phyloP scores from a whole-genome alignment of 2,888 invertebrate species.

The Cremastobaeus sp. region DNA sequence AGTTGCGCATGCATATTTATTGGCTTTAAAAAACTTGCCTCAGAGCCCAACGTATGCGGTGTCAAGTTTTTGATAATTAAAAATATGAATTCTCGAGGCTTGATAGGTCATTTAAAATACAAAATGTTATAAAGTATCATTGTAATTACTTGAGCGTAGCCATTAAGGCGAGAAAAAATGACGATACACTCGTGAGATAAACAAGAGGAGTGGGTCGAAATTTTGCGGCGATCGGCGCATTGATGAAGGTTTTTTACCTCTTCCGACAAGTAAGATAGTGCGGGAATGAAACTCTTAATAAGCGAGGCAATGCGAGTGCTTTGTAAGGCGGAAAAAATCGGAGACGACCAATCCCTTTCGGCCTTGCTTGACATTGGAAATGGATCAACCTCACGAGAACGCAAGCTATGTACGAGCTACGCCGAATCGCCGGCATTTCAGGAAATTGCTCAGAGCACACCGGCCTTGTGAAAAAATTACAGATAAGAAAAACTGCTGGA shows the following conservation, averaged over 20 bases:
- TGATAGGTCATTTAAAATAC: slow-evolving; percentile 21
- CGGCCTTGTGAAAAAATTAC: slow-evolving; percentile 35
- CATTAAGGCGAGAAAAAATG: slow-evolving; percentile 38
- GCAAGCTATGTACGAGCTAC: slow-evolving; percentile 10
- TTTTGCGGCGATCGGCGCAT: slow-evolving; percentile 30
- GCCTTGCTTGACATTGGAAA: slow-evolving; percentile 56
- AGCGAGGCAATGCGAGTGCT: slow-evolving; percentile 33
- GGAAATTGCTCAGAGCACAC: slow-evolving; percentile 42
- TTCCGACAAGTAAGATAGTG: slow-evolving; percentile 46
- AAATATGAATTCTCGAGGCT: no score
- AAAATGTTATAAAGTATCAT: slow-evolving; percentile 28
- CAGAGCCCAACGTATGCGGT: no score
- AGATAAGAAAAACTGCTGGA: no score
- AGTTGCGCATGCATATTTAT: no score
- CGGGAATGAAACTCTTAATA: slow-evolving; percentile 44
- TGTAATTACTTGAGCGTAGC: slow-evolving; percentile 25
- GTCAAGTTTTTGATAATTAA: no score
- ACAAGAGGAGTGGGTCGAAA: slow-evolving; percentile 38
- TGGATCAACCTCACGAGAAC: slow-evolving; percentile 46
- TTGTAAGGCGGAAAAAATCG: slow-evolving; percentile 28
- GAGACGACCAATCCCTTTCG: slow-evolving; percentile 48
- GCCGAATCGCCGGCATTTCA: slow-evolving; percentile 35
- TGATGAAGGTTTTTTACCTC: slow-evolving; percentile 46
- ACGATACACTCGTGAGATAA: slow-evolving; percentile 34
- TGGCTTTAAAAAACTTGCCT: no score